Percentiles rank a stretch among this genome's conserved stretches.
phyloP scores from a whole-genome alignment of 2,888 invertebrate species.

The Pristionchus arcanus region DNA sequence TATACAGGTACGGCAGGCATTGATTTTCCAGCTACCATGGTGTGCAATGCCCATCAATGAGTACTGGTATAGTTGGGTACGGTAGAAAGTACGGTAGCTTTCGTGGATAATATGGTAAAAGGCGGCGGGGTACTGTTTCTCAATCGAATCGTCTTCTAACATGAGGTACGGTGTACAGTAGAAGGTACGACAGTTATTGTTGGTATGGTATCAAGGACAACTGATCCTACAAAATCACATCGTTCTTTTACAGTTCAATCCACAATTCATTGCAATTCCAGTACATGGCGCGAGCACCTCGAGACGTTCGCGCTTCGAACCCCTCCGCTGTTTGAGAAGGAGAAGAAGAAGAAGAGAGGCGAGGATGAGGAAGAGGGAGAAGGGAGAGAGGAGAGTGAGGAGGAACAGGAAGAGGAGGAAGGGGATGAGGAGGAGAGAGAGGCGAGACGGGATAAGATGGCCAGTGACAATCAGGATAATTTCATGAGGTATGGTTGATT shows the following conservation, averaged over 20 bases:
- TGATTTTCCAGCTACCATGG: neutral
- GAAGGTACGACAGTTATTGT: too few species aligned
- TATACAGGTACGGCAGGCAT: conserved; percentile 41
- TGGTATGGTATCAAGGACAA: too few species aligned
- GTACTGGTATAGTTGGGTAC: neutral
- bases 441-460: neutral
- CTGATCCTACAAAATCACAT: too few species aligned
- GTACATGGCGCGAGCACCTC: neutral
- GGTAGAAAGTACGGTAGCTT: too few species aligned
- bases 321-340: neutral
- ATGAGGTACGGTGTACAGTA: neutral
- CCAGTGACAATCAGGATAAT: neutral
- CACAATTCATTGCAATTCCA: neutral
- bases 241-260: too few species aligned
- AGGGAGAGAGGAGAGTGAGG: neutral
- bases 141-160: conserved; percentile 11
- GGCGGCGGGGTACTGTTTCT: neutral
- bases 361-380: neutral
- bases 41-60: neutral
- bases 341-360: neutral
- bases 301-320: neutral
- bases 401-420: neutral
- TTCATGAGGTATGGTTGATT: neutral
- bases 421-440: neutral
- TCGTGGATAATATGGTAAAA: neutral